Base-by-base conservation (phyloP, 2,797 vertebrate species). In the Odontamblyopus rebecca region DNA sequence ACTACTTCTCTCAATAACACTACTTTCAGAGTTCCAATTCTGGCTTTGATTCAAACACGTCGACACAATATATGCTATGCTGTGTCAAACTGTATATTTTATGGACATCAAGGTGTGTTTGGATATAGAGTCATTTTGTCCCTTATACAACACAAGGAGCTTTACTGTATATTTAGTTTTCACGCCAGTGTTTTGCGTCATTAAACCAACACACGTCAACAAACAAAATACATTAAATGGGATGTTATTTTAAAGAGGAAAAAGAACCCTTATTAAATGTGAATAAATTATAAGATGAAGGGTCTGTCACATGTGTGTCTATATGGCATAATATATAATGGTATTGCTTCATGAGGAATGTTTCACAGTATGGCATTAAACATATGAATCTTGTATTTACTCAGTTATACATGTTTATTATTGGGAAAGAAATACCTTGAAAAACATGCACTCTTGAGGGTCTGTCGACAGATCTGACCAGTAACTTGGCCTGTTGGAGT, bases 81-180 rank as follows among this genome's bases (percentile, higher is more conserved):
- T 15, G 13, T 41, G 12, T 26, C 18, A 26, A 26, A 57, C 29
- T 29, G 3, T 63, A 71, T 3, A 66, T 57, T 53, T 72, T 23
- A 71, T 53, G 67, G 35, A 72, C 56, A 78, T 65, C 18, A 38
- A 69, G 61, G 57, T 41, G 57, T 61, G 53, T 53, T 51, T 32
- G 53, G 23, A 69, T 54, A 72, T 30, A 13, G 3, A 26, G 26
- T 29, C 56, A 59, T 11, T 59, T 59, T 57, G 59, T 61, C 59
- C n/a, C 35, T 38, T 38, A 19, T 8, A 13, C 53, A 27, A 68
- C 70, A 77, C 70, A 65, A 82, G 71, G 68, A 81, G 71, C 64
- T 56, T 74, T 18, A 59, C 70, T 56, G 7, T 38, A 38, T 38
- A 38, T 79, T 83, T 77, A 83, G 81, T 87, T 88, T 77, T 78